Evolutionary conservation across 2,797 vertebrate species (phyloP).

Genomic region (Spinus olivaceus): DNA sequence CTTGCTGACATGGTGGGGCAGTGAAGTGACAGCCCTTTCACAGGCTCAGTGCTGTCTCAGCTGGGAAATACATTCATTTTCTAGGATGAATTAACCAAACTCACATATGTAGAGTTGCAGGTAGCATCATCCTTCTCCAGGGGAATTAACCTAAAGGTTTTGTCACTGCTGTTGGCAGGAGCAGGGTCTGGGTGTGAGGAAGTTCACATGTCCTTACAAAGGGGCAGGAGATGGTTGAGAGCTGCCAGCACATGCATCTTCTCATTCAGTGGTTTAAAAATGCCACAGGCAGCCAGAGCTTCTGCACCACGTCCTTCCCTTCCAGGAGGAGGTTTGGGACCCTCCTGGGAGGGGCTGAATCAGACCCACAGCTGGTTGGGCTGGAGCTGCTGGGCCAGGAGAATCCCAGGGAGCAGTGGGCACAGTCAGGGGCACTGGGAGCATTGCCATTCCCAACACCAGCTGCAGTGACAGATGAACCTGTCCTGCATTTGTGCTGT

Average conservation of each 20-base stretch:
- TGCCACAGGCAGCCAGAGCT: not conserved
- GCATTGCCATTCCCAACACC: not conserved
- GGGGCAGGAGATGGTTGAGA: not conserved
- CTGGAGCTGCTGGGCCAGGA: not conserved
- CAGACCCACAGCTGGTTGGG: not conserved
- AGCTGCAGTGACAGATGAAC: not conserved
- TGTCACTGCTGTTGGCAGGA: not conserved
- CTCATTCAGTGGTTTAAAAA: not conserved
- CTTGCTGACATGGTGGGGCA: not conserved
- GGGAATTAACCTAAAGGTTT: not conserved
- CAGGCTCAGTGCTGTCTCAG: not conserved
- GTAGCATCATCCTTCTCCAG: not conserved
- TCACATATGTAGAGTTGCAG: not conserved
- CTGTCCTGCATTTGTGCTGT: not conserved
- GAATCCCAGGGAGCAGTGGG: not conserved
- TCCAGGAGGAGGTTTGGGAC: not conserved
- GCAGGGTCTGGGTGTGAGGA: not conserved
- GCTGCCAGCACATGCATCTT: not conserved
- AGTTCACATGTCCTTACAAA: not conserved
- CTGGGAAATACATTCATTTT: not conserved
- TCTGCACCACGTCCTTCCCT: not conserved
- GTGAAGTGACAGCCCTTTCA: not conserved
- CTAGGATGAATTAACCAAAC: not conserved
- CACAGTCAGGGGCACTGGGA: not conserved
- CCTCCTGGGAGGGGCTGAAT: not conserved